A percentile compares a stretch with the other conserved stretches of the same genome.
Conservation (phyloP, 2,797 vertebrate genomes). For the Graptemys geographica region DNA sequence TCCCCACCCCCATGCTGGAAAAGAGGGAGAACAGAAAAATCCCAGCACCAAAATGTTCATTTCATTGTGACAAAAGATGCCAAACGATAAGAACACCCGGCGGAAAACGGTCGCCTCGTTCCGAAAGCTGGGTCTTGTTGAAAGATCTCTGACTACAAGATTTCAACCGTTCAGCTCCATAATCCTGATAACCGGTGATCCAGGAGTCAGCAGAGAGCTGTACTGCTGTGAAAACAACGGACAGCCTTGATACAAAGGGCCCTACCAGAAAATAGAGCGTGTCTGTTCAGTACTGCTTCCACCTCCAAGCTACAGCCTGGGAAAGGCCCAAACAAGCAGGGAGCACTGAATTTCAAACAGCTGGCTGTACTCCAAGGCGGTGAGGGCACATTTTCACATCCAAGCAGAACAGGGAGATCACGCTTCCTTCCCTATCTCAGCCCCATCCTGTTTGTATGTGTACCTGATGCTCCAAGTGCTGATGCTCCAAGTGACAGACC, state of each 20-base stretch:
- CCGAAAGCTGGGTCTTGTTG: neutral
- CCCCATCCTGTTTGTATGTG: neutral
- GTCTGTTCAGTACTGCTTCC: neutral
- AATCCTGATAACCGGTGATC: neutral
- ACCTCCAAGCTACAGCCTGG: neutral
- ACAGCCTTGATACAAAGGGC: neutral
- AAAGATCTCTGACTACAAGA: neutral
- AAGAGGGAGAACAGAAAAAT: neutral
- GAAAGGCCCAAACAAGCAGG: neutral
- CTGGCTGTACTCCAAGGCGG: neutral
- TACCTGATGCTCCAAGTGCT: neutral
- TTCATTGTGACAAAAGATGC: neutral
- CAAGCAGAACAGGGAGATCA: neutral
- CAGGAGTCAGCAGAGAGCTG: neutral
- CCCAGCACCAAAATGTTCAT: neutral
- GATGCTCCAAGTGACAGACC: neutral
- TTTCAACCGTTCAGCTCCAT: neutral
- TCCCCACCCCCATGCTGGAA: neutral
- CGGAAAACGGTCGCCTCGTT: fast-evolving
- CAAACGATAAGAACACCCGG: neutral
- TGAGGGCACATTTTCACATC: neutral
- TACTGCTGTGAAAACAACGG: neutral
- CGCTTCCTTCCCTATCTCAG: neutral
- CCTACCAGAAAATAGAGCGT: neutral
- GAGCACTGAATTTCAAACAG: neutral